Evolutionary conservation across 2,797 vertebrate species (phyloP), one percentile per base, ranked within the genome.

Genomic region (Spinus olivaceus): DNA sequence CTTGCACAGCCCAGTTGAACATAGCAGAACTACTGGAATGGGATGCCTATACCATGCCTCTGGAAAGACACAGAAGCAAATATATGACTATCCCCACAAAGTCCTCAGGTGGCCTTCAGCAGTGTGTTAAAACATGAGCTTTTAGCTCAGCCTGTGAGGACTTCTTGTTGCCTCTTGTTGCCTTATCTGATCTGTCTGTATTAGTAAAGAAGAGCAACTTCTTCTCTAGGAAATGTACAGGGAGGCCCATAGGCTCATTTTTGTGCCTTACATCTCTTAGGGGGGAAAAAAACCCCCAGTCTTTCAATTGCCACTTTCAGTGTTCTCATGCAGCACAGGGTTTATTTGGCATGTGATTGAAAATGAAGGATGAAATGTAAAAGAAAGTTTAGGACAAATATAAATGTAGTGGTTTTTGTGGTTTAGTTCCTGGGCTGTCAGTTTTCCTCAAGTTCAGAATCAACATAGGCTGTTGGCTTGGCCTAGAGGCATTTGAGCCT

Each of bases 221-320:
- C 13, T 76, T 85, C n/a, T 81, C 41, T 41, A 69, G 51, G 28
- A 88, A 88, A 47, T 11, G 19, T 49, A 14, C 14, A 81, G 44
- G 22, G 81, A 74, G 8, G 24, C 20, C 79, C 56, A 11, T 46
- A 37, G 46, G 18, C 47, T 88, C 28, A 27, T 53, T 66, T 76
- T 59, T n/a, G 27, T 50, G 12, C 46, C 32, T 92, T 79, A 24
- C 1, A 11, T 60, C 14, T 66, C 44, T 46, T 46, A 66, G 57
- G 35, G 10, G 1, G 12, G 30, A 71, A 39, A 46, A 1, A 1
- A 1, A 1, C 4, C 1, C 13, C 2, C 14, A 57, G 21, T 33
- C 15, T 83, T 90, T 76, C 33, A 50, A 33, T 33, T 91, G 33
- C 19, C 20, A 17, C 50, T 84, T 90, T 51, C 42, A 39, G 28